These are phyloP conservation scores for Temnothorax longispinosus DNA, from an alignment of 1,140 invertebrate genomes.

Conservation along the genomic window DNA sequence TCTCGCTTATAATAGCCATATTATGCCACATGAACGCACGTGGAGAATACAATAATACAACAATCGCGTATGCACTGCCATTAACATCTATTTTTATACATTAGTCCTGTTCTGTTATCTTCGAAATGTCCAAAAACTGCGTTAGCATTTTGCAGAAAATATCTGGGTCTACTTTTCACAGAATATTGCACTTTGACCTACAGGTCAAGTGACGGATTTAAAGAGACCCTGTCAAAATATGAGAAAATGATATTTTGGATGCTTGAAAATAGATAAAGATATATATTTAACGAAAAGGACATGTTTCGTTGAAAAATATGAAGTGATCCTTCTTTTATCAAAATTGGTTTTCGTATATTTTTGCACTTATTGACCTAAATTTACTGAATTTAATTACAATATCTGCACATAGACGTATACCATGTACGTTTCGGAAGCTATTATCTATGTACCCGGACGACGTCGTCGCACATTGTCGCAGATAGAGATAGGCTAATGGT, in stretches of 20 bases:
- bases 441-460: not conserved
- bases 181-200: not conserved
- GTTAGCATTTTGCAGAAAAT: not conserved
- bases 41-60: not conserved
- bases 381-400: not conserved
- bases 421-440: not conserved
- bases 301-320: not conserved
- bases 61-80: not conserved
- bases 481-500: constrained; percentile 55
- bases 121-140: not conserved
- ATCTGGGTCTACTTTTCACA: not conserved
- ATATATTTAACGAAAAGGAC: not conserved
- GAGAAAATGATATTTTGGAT: not conserved
- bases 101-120: not conserved
- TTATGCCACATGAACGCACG: not conserved
- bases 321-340: not conserved
- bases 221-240: not conserved
- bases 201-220: not conserved
- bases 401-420: not conserved
- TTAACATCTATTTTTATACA: constrained; percentile 29
- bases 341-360: not conserved
- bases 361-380: not conserved
- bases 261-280: not conserved
- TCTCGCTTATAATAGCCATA: not conserved
- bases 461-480: constrained; percentile 1